A percentile compares a stretch with the other conserved stretches of the same genome.
These are phyloP conservation scores for Polymixis lichenea DNA, from an alignment of 2,888 invertebrate species.

Conservation along the genomic window DNA sequence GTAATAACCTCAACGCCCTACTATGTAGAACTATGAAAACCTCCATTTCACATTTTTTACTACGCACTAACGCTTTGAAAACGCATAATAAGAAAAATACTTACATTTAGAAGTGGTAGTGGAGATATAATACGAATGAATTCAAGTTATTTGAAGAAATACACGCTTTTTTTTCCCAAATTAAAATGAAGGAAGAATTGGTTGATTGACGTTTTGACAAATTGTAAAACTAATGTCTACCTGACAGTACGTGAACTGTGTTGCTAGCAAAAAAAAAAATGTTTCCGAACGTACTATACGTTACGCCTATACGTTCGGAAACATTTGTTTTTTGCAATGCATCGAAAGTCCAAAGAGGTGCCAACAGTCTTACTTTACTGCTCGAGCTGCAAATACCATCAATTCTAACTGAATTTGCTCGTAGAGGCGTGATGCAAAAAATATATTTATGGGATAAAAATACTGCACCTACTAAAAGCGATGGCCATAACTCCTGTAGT, in stretches of 20 bases:
- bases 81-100: conserved; percentile 13
- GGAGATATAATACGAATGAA: conserved; percentile 33
- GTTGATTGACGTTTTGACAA: conserved; percentile 37
- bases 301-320: background rate
- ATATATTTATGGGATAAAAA: background rate
- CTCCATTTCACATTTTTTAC: background rate
- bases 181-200: conserved; percentile 24
- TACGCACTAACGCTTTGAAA: background rate
- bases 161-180: conserved; percentile 50
- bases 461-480: too few relatives aligned
- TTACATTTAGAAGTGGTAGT: conserved; percentile 39
- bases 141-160: conserved; percentile 16
- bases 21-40: background rate
- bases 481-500: too few relatives aligned
- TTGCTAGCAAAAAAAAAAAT: background rate
- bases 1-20: conserved; percentile 45
- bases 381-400: background rate
- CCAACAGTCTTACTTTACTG: background rate
- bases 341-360: too few relatives aligned
- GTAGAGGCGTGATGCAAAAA: background rate
- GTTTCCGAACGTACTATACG: background rate
- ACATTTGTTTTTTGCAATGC: background rate
- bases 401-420: background rate
- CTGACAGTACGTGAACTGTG: conserved; percentile 17
- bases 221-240: background rate